phyloP scores from a whole-genome alignment of 2,797 vertebrate genomes.

The Champsocephalus esox region DNA sequence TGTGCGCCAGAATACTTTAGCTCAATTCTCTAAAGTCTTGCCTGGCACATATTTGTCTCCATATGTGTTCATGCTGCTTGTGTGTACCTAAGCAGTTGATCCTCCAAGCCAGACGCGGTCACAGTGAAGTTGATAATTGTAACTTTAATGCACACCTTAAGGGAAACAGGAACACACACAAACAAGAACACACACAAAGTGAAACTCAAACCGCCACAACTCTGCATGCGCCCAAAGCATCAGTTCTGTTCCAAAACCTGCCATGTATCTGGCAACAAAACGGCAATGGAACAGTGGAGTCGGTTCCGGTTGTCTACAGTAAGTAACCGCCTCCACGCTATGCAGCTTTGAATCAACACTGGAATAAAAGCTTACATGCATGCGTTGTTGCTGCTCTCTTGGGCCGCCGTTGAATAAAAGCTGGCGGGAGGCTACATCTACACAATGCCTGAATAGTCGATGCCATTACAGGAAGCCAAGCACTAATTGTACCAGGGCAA shows the following conservation, averaged over 20 bases:
- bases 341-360: conserved; percentile 9
- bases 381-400: conserved; percentile 6
- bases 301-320: background rate
- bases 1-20: too few species aligned
- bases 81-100: conserved; percentile 91
- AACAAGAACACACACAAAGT: background rate
- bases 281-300: background rate
- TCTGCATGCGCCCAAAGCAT: background rate
- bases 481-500: background rate
- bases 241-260: background rate
- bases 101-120: conserved; percentile 90
- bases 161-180: conserved; percentile 11
- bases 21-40: too few species aligned
- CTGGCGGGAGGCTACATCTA: conserved; percentile 14
- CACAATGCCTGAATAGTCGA: background rate
- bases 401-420: conserved; percentile 8
- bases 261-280: background rate
- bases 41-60: background rate
- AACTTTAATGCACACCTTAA: conserved; percentile 93
- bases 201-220: background rate
- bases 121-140: conserved; percentile 94
- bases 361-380: conserved; percentile 8
- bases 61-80: background rate
- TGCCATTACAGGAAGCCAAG: conserved; percentile 8
- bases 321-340: conserved; percentile 1